These are phyloP conservation scores for Pygocentrus nattereri DNA, from an alignment of 2,797 vertebrate species.

Conservation along the genomic window DNA sequence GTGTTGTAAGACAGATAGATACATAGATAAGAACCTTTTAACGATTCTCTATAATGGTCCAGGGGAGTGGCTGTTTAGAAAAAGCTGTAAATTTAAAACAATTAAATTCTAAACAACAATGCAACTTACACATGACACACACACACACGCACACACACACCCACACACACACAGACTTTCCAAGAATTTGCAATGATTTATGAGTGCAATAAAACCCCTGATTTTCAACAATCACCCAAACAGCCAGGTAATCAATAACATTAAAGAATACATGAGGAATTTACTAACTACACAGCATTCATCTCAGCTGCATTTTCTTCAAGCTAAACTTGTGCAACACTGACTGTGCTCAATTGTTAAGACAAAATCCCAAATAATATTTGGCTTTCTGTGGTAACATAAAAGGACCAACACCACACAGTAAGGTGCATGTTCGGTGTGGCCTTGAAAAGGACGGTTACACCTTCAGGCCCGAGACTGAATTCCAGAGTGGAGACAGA, in stretches of 20 bases:
- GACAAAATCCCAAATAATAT: neutral
- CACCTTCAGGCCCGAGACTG: slow-evolving; percentile 38
- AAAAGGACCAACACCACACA: neutral
- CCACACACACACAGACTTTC: neutral
- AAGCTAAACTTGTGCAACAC: neutral
- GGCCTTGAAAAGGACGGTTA: slow-evolving; percentile 38
- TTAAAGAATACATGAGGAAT: neutral
- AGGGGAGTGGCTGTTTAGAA: neutral
- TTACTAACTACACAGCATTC: neutral
- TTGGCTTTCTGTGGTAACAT: neutral
- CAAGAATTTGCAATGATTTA: slow-evolving; percentile 8
- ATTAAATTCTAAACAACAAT: neutral
- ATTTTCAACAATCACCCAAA: slow-evolving; percentile 11
- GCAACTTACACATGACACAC: slow-evolving; percentile 15
- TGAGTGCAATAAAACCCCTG: neutral
- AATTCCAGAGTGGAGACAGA: neutral
- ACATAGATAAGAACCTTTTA: no score
- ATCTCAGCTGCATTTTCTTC: neutral
- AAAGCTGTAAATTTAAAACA: neutral
- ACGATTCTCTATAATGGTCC: neutral
- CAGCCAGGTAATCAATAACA: slow-evolving; percentile 3
- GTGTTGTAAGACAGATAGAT: no score
- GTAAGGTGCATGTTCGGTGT: neutral
- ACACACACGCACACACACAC: slow-evolving; percentile 19
- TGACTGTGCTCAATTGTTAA: neutral